phyloP scores from a whole-genome alignment of 2,113 vertebrate genomes.

The Austrofundulus limnaeus region DNA sequence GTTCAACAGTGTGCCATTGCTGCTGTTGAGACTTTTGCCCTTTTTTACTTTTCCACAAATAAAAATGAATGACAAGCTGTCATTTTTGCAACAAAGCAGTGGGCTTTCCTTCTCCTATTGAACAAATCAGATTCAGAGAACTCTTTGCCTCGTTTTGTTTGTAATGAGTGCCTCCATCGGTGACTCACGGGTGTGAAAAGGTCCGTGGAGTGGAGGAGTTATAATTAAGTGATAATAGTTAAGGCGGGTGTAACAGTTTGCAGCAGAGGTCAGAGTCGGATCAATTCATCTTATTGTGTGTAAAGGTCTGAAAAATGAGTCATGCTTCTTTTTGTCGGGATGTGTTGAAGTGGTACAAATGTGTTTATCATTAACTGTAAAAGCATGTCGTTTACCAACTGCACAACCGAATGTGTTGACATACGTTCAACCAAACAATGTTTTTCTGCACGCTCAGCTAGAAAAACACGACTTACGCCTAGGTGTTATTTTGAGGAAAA shows the following conservation, averaged over 20 bases:
- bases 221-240: constrained; percentile 29
- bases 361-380: background rate
- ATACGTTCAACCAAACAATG: background rate
- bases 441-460: background rate
- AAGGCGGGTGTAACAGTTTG: constrained; percentile 4
- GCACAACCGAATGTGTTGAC: background rate
- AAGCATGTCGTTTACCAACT: background rate
- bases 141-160: background rate
- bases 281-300: constrained; percentile 5
- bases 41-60: background rate
- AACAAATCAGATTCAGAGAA: constrained; percentile 14
- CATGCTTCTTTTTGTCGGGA: background rate
- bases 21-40: background rate
- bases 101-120: constrained; percentile 15
- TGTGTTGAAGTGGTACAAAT: background rate
- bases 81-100: constrained; percentile 15
- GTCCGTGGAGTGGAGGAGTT: constrained; percentile 43
- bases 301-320: background rate
- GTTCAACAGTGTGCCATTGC: background rate
- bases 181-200: constrained; percentile 52
- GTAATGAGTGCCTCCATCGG: constrained; percentile 13
- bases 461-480: background rate
- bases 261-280: constrained; percentile 14
- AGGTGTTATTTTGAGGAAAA: background rate
- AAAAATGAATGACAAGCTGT: constrained; percentile 14